Evolutionary conservation across 64 coral and sea anemone species (phyloP), one percentile per base, ranked within the genome.

Genomic region (Cladopsammia gracilis): DNA sequence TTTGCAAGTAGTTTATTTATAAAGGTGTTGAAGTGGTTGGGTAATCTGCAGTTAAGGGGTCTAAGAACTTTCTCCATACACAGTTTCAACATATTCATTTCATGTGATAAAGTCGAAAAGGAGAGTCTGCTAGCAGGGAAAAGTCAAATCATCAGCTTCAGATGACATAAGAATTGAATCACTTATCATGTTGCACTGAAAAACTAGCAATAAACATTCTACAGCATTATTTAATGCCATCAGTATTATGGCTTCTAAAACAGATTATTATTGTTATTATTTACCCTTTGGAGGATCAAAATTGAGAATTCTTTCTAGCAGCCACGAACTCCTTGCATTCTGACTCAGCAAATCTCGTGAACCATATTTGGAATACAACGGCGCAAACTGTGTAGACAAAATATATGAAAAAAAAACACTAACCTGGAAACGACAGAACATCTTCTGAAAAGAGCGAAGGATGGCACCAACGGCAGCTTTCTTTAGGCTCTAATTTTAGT

Each of bases 251-350:
- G 53, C 53, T 8, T 34, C 34, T 34, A 34, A 34, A 34, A 34
- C 34, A 34, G 34, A 34, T 34, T 34, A 34, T 34, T 34, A 34
- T 34, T 13, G 2, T 43, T 46, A 18, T 20, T 64, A 23, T 62
- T 23, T 84, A 84, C 80, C 80, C 46, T 84, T 84, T 23, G 80
- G 80, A 51, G 80, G 80, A 84, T 84, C 80, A 50, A 84, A 84
- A 84, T 84, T 64, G 18, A 84, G 60, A 62, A 84, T 67, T 68
- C 60, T 20, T 67, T 18, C 62, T 6, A 62, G 10, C 45, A 67
- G 44, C 80, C 60, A 84, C 7, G 80, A 51, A 15, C 46, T 84
- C 34, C 61, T 84, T 48, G 60, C 61, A 84, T 84, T 84, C 26
- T 84, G 80, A 84, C 45, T 84, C 80, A 84, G 58, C 62, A 84